A percentile compares a stretch with the other conserved stretches of the same genome.
Conservation (phyloP, 2,113 vertebrate species). For the Columba janthina region DNA sequence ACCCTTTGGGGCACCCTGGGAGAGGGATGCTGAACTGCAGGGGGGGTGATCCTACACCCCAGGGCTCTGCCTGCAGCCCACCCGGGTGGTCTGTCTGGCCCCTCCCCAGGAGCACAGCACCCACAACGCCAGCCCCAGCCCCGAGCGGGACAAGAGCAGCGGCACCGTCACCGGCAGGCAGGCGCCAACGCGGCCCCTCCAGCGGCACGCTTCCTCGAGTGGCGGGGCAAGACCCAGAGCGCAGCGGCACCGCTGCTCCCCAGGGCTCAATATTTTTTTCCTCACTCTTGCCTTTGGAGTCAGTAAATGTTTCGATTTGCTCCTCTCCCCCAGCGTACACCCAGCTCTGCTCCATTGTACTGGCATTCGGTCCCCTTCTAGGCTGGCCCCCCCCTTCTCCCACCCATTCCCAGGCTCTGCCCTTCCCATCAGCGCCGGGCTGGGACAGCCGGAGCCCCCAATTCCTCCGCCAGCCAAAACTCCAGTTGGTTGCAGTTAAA, state of each 20-base stretch:
- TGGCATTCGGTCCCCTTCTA: slow-evolving; percentile 8
- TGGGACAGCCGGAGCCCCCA: slow-evolving; percentile 48
- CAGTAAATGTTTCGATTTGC: slow-evolving; percentile 42
- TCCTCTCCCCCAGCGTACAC: background rate
- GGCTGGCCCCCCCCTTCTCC: background rate
- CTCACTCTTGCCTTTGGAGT: slow-evolving; percentile 1
- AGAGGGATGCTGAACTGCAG: background rate
- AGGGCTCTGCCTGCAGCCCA: background rate
- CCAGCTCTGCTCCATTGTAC: slow-evolving; percentile 41
- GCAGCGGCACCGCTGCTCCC: background rate
- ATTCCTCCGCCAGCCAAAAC: slow-evolving; percentile 42
- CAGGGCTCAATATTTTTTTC: background rate
- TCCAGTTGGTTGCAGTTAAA: slow-evolving; percentile 56
- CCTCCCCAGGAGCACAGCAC: background rate
- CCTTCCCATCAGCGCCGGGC: slow-evolving; percentile 7
- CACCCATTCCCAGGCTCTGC: slow-evolving; percentile 51
- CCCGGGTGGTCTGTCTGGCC: background rate
- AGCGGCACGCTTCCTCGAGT: background rate
- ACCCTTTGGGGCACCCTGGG: fast-evolving
- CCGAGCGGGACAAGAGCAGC: background rate
- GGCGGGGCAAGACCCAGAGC: background rate
- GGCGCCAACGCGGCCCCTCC: background rate
- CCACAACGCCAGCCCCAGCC: background rate
- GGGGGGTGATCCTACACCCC: fast-evolving
- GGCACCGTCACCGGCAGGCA: background rate